Conservation (phyloP, 2,113 vertebrate genomes). For the Chaenogobius annularis region DNA sequence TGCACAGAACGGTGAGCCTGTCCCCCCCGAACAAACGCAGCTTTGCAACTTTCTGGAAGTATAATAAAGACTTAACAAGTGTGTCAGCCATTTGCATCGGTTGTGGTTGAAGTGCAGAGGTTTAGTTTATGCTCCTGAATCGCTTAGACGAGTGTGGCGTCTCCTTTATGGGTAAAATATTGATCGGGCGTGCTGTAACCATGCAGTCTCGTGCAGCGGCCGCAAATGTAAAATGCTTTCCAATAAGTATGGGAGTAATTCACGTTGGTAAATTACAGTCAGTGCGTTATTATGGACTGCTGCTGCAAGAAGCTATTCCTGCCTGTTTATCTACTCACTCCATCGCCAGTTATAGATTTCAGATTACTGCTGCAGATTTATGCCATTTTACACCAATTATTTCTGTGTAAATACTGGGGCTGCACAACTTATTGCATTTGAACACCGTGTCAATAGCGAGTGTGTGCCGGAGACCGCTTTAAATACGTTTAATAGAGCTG, state of each 20-base stretch:
- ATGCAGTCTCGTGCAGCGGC: conserved; percentile 28
- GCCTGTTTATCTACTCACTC: conserved; percentile 21
- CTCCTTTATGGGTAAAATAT: conserved; percentile 55
- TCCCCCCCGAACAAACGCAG: too few species aligned
- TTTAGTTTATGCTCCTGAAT: conserved; percentile 40
- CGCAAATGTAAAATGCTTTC: conserved; percentile 57
- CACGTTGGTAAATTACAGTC: conserved; percentile 55
- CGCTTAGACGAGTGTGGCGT: conserved; percentile 54
- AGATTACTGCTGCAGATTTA: conserved; percentile 14
- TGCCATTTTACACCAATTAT: not conserved
- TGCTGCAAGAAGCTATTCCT: conserved; percentile 17
- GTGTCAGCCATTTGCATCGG: conserved; percentile 43
- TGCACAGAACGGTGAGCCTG: conserved; percentile 60
- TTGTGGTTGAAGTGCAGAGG: conserved; percentile 44
- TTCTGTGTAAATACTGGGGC: not conserved
- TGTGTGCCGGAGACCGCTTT: not conserved
- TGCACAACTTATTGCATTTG: not conserved
- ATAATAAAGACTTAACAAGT: conserved; percentile 60
- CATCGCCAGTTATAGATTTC: conserved; percentile 31
- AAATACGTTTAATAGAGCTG: too few species aligned
- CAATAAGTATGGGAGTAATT: conserved; percentile 55
- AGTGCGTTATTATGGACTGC: conserved; percentile 14
- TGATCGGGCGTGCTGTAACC: conserved; percentile 43
- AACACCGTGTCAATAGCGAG: not conserved
- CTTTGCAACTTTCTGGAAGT: conserved; percentile 65